Conservation (phyloP, 1,140 invertebrate species). For the Ridgeia piscesae region DNA sequence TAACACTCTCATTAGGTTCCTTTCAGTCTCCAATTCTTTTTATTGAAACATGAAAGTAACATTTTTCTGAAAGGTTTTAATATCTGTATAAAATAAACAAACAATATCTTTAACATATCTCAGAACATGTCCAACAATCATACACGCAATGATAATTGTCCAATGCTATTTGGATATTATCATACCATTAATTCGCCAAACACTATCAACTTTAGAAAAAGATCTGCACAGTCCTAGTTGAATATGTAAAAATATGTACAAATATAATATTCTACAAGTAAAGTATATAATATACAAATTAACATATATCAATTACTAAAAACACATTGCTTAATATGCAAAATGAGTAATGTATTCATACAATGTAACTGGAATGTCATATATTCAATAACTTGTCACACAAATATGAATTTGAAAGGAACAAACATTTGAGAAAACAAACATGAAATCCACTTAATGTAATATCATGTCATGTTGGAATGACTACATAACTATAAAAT, state of each 20-base stretch:
- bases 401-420: not conserved
- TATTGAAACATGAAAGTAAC: too few species aligned
- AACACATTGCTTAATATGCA: too few species aligned
- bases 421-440: not conserved
- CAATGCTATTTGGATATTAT: not conserved
- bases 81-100: not conserved
- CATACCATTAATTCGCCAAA: not conserved
- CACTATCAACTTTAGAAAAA: not conserved
- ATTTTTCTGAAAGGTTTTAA: not conserved
- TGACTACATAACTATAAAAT: too few species aligned
- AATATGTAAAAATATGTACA: not conserved
- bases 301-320: not conserved
- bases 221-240: not conserved
- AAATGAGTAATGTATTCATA: too few species aligned
- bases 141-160: not conserved
- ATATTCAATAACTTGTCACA: not conserved
- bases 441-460: not conserved
- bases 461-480: not conserved
- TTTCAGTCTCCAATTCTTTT: too few species aligned
- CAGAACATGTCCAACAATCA: not conserved
- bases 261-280: not conserved
- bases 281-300: not conserved
- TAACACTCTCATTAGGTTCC: too few species aligned
- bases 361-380: not conserved
- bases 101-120: not conserved